Base-by-base conservation (phyloP, 2,113 vertebrate species). In the Percopsis transmontana region DNA sequence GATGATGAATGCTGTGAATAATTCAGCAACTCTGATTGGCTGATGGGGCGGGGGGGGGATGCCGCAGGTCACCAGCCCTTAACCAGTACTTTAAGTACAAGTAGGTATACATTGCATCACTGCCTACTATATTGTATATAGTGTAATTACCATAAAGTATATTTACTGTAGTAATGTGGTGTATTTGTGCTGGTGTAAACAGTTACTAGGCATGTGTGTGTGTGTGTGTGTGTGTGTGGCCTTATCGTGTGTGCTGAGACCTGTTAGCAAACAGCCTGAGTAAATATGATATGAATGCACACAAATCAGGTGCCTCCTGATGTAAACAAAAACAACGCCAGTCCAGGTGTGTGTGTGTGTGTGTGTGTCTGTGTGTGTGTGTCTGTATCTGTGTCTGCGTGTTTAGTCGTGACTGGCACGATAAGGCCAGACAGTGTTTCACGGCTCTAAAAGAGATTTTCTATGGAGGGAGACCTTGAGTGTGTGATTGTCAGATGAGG, bases 1-100 rank as follows among this genome's bases (percentile, higher is more conserved):
- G 70, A 79, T 90, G 89, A 92, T 89, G 89, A 91, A 79, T 75
- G 57, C 13, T 68, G 74, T 93, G 88, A 91, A 93, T 92, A 78
- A 91, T 92, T 91, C 89, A 93, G 79, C 70, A 83, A 51, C 69
- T 69, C 51, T 89, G 88, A 89, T 91, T 77, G 74, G 55, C 41
- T 51, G 61, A 70, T 74, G 68, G 72, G 39, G 54, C 5, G 66
- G 66, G 19, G 45, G 54, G 61, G 45, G 40, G 45, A 59, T 72
- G 59, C 24, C 52, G 57, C 47, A 67, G 19, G 27, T 45, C n/a
- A 47, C 12, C 5, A 33, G 62, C 15, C 15, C 15, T 6, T 15
- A n/a, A n/a, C 45, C 45, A 45, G 42, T 45, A n/a, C 13, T 45
- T 1, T 45, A n/a, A 45, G 44, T 45, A 14, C 10, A 45, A 12